Base-by-base conservation (phyloP, 1,140 invertebrate species). In the Hyles euphorbiae region DNA sequence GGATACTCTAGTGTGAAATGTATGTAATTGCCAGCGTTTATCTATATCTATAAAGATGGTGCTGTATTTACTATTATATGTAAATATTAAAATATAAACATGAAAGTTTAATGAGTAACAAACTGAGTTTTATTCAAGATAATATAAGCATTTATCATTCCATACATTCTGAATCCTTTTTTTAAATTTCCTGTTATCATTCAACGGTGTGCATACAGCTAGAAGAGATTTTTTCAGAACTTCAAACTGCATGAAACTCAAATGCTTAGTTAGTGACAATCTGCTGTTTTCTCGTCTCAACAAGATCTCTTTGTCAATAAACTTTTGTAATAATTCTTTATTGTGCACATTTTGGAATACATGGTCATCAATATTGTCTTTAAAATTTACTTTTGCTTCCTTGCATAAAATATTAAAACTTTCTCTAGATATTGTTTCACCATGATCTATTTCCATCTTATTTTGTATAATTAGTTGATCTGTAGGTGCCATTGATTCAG, bases 241-340 rank as follows among this genome's bases (percentile, higher is more conserved):
- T 56, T 85, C 81, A 84, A 88, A 90, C 57, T 89, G 89, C 83
- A 90, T 89, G 53, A 89, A 83, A 60, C 78, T 81, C 12, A 89
- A 70, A 51, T 90, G 78, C n/a, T 49, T 72, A 12, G 87, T 88
- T 47, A 89, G 68, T 7, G 84, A 82, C 46, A 61, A 55, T 8
- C 54, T 22, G 58, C 67, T 67, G 50, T 72, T 61, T 34, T 79
- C 69, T 70, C 80, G 78, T 72, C 87, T 81, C 22, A 74, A 82
- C 10, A 22, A 57, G 66, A 88, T 86, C 67, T 90, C 89, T 34
- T 70, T 78, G 11, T 67, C 53, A 34, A 90, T 65, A 70, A 90
- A 89, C 12, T 74, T 34, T 52, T 76, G 67, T 47, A 89, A 66
- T 22, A 70, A 59, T 56, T 74, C 46, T 60, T 53, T 67, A 58